phyloP scores from a whole-genome alignment of 2,113 vertebrate genomes.

The Amia ocellicauda region DNA sequence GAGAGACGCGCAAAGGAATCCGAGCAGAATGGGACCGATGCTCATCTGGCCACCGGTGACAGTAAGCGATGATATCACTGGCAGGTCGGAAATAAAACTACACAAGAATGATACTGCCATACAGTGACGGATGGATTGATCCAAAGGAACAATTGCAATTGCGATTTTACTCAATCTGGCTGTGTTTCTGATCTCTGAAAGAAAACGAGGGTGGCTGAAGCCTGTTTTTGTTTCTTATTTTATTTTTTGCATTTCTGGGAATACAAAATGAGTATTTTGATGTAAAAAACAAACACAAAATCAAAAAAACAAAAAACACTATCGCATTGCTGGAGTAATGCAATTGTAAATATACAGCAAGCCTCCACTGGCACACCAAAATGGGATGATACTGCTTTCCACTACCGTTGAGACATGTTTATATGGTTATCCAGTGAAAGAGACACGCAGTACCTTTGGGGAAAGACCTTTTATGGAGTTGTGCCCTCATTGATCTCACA shows the following conservation, averaged over 20 bases:
- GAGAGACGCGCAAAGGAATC: not conserved
- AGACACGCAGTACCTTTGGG: not conserved
- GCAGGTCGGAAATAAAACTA: not conserved
- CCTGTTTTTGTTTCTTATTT: too few species aligned
- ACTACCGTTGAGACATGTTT: not conserved
- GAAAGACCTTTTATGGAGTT: not conserved
- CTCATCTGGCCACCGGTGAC: constrained; percentile 7
- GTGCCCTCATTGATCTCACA: not conserved
- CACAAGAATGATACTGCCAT: not conserved
- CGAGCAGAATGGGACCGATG: constrained; percentile 7
- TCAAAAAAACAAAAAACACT: too few species aligned
- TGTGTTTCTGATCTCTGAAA: too few species aligned
- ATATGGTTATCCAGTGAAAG: not conserved
- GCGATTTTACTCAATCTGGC: too few species aligned
- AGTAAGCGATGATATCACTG: constrained; percentile 5
- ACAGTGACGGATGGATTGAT: not conserved
- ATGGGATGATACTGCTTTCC: not conserved
- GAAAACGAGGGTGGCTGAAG: too few species aligned
- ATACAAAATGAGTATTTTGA: not conserved
- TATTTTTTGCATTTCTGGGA: not conserved
- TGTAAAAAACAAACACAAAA: too few species aligned
- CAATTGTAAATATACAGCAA: constrained; percentile 5
- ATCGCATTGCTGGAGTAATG: not conserved
- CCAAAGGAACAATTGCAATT: too few species aligned
- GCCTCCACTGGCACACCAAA: not conserved